Evolutionary conservation across 2,113 vertebrate species (phyloP), one percentile per base, ranked within the genome.

Genomic region (Cynocephalus volans): DNA sequence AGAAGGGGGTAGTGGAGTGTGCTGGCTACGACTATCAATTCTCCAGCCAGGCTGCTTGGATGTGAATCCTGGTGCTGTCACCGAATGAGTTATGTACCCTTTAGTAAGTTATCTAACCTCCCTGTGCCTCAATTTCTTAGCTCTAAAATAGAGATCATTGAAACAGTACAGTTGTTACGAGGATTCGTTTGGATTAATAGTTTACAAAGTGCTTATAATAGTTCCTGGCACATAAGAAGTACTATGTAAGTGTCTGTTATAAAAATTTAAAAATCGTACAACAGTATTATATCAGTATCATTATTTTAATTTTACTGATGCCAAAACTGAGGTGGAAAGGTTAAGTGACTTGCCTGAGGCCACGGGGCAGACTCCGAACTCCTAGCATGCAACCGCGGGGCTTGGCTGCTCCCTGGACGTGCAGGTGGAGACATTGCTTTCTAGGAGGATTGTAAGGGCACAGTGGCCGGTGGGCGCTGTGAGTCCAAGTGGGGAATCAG

Each of bases 181-280:
- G 28, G 54, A 82, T 56, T 82, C 31, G 15, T 36, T 31, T 73
- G 76, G 84, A 45, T 80, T 75, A 73, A 75, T 81, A 45, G 21
- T 88, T 93, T 85, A 76, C 33, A 93, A 89, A 88, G 21, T 86
- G 26, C n/a, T 93, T 64, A 56, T 86, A 45, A 31, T 91, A 15
- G 36, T 81, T 89, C 17, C 14, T 88, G 77, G 31, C 36, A 54
- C 56, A 19, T 36, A 88, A 70, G 36, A 93, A 87, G 45, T 56
- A 70, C 33, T 33, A 52, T 48, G 3, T 15, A 56, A 52, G 50
- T 50, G 26, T 75, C 60, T 94, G 64, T 79, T 89, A 54, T 41
- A 31, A 72, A 93, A 45, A 58, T 48, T 89, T 52, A 36, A 28
- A 62, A 82, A 97, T 48, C 28, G 19, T 58, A 70, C 26, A 88